Evolutionary conservation across 2,797 vertebrate species (phyloP).

Genomic region (Notolabrus celidotus): DNA sequence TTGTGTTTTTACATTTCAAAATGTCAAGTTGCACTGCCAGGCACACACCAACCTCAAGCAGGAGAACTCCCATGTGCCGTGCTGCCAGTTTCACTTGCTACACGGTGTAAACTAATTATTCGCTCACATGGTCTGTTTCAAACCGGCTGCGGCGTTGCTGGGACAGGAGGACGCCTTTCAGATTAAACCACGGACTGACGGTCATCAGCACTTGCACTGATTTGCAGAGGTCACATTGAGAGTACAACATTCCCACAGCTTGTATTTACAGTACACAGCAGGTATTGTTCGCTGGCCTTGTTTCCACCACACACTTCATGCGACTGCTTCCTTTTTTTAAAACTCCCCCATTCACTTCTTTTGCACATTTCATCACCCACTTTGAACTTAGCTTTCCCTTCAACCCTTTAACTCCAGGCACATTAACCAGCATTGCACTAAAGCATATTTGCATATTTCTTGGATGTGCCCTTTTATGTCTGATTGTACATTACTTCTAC

Average conservation of each 20-base stretch:
- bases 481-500: conserved; percentile 25
- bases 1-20: background rate
- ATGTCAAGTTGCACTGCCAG: background rate
- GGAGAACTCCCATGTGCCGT: background rate
- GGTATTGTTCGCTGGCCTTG: background rate
- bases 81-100: background rate
- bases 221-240: conserved; percentile 29
- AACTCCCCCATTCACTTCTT: background rate
- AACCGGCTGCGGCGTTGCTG: background rate
- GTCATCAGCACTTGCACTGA: conserved; percentile 20
- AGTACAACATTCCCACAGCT: conserved; percentile 24
- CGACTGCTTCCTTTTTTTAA: conserved; percentile 8
- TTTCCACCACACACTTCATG: conserved; percentile 28
- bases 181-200: conserved; percentile 6
- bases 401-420: conserved; percentile 25
- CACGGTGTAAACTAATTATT: conserved; percentile 11
- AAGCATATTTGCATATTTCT: conserved; percentile 51
- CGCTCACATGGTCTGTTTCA: conserved; percentile 13
- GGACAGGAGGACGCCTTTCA: background rate
- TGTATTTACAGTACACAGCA: conserved; percentile 30
- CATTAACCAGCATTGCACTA: background rate
- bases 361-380: conserved; percentile 41
- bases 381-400: conserved; percentile 48
- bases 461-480: conserved; percentile 46
- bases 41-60: background rate